Conservation (phyloP, 2,888 invertebrate species). For the Tenthredo notha region DNA sequence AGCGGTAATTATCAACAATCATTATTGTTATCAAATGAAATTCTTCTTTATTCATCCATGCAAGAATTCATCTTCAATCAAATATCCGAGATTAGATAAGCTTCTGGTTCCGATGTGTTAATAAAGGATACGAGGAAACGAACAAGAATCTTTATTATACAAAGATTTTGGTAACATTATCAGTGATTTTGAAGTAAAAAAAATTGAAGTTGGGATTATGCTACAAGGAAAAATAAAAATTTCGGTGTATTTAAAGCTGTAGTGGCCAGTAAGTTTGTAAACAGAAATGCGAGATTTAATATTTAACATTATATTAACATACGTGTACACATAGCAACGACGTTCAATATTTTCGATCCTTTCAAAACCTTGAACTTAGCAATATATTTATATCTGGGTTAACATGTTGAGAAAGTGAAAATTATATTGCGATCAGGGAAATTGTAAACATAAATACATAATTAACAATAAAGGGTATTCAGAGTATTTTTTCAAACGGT, state of each 20-base stretch:
- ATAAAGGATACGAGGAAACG: background rate
- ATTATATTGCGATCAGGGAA: background rate
- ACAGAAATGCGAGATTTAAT: background rate
- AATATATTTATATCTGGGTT: background rate
- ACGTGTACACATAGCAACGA: background rate
- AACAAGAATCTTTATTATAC: background rate
- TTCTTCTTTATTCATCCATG: slow-evolving; percentile 24
- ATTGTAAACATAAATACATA: background rate
- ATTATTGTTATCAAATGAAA: slow-evolving; percentile 47
- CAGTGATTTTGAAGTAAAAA: background rate
- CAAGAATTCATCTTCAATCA: slow-evolving; percentile 18
- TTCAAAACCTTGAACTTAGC: slow-evolving; percentile 30
- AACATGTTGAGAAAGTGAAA: background rate
- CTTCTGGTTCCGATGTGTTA: background rate
- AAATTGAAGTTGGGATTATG: background rate
- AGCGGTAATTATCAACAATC: slow-evolving; percentile 77
- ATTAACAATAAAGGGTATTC: background rate
- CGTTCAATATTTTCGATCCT: background rate
- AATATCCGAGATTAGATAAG: background rate
- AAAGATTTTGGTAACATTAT: background rate
- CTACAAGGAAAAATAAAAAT: background rate
- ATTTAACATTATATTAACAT: background rate
- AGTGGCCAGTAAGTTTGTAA: background rate
- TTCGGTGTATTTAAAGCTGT: background rate
- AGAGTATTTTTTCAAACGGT: background rate